Base-by-base conservation (phyloP, 2,888 invertebrate species). In the Anoplius nigerrimus region DNA sequence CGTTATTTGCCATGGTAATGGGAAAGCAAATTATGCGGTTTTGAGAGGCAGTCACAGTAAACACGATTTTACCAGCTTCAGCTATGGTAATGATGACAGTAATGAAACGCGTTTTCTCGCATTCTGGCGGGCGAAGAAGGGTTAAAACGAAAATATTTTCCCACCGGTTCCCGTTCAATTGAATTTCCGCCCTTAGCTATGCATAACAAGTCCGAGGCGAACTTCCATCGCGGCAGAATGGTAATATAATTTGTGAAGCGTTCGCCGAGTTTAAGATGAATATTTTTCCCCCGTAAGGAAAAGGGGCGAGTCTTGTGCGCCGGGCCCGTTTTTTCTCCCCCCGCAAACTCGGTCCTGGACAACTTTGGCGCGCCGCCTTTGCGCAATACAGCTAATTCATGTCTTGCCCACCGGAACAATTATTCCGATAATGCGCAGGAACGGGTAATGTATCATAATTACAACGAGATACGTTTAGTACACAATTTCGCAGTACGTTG, bases 221-320 rank as follows among this genome's bases (percentile, higher is more conserved):
- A 34, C 6, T 34, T 34, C 34, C n/a, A 48, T 48, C 48, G 43
- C 43, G 56, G 21, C 15, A n/a, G 22, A 56, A 43, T 43, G 21
- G 21, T 56, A 56, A 56, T 56, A 43, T 43, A 43, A 56, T 56
- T 56, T 43, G 43, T 34, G 22, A 22, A 11, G 21, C 52, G 52
- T 53, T 22, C 21, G 22, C n/a, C 52, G 21, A 34, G 43, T 43
- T 56, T 43, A 56, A 56, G 21, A 56, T 56, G 56, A 43, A 56
- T 43, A 56, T 56, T 56, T 56, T 34, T n/a, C n/a, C 20, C n/a
- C 18, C 21, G 56, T 21, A 43, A 42, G 21, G 15, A n/a, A 56
- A 43, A 21, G 21, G 11, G 15, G 21, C 13, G 42, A 21, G 13
- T 20, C 21, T 42, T 43, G n/a, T 43, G 21, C 34, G 6, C 8